Base-by-base conservation (phyloP, 2,113 vertebrate genomes). In the Micromys minutus region DNA sequence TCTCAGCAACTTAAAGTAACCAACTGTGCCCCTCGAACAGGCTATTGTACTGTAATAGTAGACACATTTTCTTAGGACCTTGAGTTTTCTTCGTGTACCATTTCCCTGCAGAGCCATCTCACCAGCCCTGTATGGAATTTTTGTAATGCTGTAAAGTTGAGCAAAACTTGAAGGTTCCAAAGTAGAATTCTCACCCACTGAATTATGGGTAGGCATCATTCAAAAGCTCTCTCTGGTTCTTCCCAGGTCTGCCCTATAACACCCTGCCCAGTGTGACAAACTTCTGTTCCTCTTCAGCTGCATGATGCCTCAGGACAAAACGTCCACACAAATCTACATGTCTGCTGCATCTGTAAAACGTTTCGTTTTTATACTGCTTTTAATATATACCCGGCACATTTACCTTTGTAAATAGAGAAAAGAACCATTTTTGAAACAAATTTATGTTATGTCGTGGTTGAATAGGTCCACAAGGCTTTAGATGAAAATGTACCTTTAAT, bases 81-180 rank as follows among this genome's bases (percentile, higher is more conserved):
- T 80, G 65, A 34, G 13, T 74, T 95, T 94, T 86, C 59, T 57
- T 71, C n/a, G 24, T 77, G 21, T 29, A 39, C 26, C 80, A 36
- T 63, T 65, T 84, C 16, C 8, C 39, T 63, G 59, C 39, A 2
- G 42, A 85, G 42, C 29, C 61, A 47, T 22, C 42, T 22, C 31
- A 34, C 61, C 61, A 85, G 92, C 79, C 19, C 89, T 4, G 15
- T 83, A 17, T 69, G 75, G 94, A 61, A 95, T 84, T 42, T 67
- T 85, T 95, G 65, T 52, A 95, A 72, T 87, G 29, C n/a, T 90
- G 63, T 6, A 80, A 80, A 93, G 71, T 42, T 93, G 12, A 92
- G 12, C 34, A 97, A 83, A 94, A 59, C 45, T 34, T 16, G 31
- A 69, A 67, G 36, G 55, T 55, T 83, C 42, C 50, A 94, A 75